A percentile compares a stretch with the other conserved stretches of the same genome.
phyloP scores from a whole-genome alignment of 2,113 vertebrate genomes.

The Albula goreensis region DNA sequence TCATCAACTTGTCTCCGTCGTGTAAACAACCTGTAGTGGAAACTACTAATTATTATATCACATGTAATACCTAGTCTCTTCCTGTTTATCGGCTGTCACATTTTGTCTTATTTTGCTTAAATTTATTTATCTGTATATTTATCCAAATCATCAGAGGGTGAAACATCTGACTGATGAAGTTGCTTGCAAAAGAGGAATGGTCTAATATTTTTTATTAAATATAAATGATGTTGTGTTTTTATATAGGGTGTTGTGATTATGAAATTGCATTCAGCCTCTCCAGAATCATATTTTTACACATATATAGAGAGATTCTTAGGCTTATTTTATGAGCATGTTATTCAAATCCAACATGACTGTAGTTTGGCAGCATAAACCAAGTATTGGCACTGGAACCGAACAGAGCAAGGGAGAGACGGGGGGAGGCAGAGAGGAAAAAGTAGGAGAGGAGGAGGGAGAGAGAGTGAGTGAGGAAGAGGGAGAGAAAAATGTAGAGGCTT shows the following conservation, averaged over 20 bases:
- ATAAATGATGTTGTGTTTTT: background rate
- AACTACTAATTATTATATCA: background rate
- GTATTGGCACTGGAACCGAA: too few relatives aligned
- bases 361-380: background rate
- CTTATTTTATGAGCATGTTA: background rate
- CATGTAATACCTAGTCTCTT: background rate
- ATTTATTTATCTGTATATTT: background rate
- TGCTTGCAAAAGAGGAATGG: background rate
- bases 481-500: too few relatives aligned
- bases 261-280: background rate
- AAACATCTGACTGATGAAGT: background rate
- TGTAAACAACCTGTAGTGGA: background rate
- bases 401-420: too few relatives aligned
- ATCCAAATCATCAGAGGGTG: background rate
- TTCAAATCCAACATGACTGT: slow-evolving; percentile 13
- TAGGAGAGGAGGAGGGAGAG: too few relatives aligned
- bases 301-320: background rate
- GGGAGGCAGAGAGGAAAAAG: too few relatives aligned
- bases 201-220: too few relatives aligned
- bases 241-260: background rate
- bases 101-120: background rate
- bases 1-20: background rate
- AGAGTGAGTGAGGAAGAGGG: too few relatives aligned
- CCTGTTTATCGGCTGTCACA: background rate
- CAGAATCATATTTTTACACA: background rate